Evolutionary conservation across 2,797 vertebrate species (phyloP).

Genomic region (Xenopus petersii): DNA sequence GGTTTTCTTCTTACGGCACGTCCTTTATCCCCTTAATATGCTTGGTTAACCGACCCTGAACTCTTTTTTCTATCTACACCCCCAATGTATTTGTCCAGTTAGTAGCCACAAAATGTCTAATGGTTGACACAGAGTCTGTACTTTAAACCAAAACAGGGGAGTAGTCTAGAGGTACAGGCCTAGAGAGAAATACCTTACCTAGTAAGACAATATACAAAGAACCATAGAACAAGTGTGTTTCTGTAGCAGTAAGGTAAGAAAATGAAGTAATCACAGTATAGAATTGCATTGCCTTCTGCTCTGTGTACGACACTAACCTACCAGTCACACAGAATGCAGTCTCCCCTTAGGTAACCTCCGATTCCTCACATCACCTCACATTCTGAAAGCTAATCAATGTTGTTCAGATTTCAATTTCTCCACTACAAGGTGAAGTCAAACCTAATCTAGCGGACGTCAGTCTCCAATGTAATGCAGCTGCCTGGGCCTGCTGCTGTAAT

Average conservation of each 20-base stretch:
- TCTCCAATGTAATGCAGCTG: slow-evolving; percentile 62
- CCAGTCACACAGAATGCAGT: slow-evolving; percentile 61
- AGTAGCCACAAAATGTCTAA: too few relatives aligned
- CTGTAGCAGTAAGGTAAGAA: slow-evolving; percentile 27
- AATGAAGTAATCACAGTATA: slow-evolving; percentile 43
- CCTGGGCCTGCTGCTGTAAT: slow-evolving; percentile 66
- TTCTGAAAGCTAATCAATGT: slow-evolving; percentile 74
- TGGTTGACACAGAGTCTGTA: too few relatives aligned
- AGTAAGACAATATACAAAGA: too few relatives aligned
- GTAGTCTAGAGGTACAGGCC: too few relatives aligned
- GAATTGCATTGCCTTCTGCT: slow-evolving; percentile 53
- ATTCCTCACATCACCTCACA: slow-evolving; percentile 49
- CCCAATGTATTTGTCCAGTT: too few relatives aligned
- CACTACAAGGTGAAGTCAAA: slow-evolving; percentile 71
- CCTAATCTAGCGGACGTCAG: slow-evolving; percentile 70
- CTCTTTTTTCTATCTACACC: too few relatives aligned
- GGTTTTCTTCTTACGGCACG: too few relatives aligned
- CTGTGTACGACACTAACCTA: slow-evolving; percentile 61
- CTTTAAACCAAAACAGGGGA: too few relatives aligned
- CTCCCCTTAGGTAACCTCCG: slow-evolving; percentile 69
- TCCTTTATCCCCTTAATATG: too few relatives aligned
- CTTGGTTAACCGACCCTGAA: too few relatives aligned
- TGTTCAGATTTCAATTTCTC: slow-evolving; percentile 73
- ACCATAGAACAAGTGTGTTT: not conserved
- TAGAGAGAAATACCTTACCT: too few relatives aligned